Base-by-base conservation (phyloP, 2,888 invertebrate species). In the Trachelus iudaicus region DNA sequence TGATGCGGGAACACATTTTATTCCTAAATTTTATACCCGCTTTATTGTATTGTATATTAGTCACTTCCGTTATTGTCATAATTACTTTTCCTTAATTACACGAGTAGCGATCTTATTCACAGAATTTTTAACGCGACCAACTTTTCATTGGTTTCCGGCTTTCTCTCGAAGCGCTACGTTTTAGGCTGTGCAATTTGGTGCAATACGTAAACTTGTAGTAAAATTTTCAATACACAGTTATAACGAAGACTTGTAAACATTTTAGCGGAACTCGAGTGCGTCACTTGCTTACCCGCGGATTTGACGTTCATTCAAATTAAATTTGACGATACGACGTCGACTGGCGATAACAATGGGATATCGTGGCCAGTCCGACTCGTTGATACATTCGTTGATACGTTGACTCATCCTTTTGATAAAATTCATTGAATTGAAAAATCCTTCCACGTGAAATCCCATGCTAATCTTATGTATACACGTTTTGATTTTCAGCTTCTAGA, bases 401-500 rank as follows among this genome's bases (percentile, higher is more conserved):
- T n/a, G 15, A 40, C 40, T 56, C 40, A 56, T 56, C 9, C 23
- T 56, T 56, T 4, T 23, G 40, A 56, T 0, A 56, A 56, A 56
- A 6, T 23, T 56, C 23, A 56, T 56, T 56, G 40, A 56, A 56
- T 56, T 56, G 9, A 6, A 56, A 56, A 56, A 56, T 4, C 0
- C 40, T 15, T 56, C 23, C 9, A 2, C 9, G 6, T 23, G 23
- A 56, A 9, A 56, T 56, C 9, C 1, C 2, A 56, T 23, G 23
- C 23, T 23, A 4, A 37, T 37, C 4, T 15, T 56, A 23, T 56
- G 6, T 56, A 40, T 4, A 15, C 15, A 40, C 80, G 75, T 83
- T 79, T 84, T 85, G 80, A 85, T 82, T 94, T 94, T 15, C 94
- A 99, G 97, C 93, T 99, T 9, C 92, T 99, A 86, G 97, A 98